Percentiles rank a stretch among this genome's conserved stretches.
These are phyloP conservation scores for Ecdyonurus torrentis DNA, from an alignment of 2,888 invertebrate genomes.

Conservation along the genomic window DNA sequence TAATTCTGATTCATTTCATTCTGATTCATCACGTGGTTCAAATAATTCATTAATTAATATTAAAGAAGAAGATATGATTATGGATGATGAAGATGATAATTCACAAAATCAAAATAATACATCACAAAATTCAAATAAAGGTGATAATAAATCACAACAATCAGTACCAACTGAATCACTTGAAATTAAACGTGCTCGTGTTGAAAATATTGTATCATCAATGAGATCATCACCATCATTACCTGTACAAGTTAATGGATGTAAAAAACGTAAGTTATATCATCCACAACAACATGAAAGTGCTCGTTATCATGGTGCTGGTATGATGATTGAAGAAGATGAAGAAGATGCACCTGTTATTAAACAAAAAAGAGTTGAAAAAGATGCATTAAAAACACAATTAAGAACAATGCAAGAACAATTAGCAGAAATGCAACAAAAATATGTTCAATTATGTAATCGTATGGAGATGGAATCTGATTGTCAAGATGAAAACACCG, in stretches of 20 bases:
- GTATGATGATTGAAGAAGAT: slow-evolving; percentile 8
- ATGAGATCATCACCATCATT: slow-evolving; percentile 74
- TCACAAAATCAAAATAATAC: not conserved
- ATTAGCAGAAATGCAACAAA: slow-evolving; percentile 78
- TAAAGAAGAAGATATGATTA: not conserved
- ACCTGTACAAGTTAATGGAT: slow-evolving; percentile 58
- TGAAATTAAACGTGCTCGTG: slow-evolving; percentile 80
- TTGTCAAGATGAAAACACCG: slow-evolving; percentile 44
- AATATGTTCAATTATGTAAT: slow-evolving; percentile 73
- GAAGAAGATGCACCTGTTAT: slow-evolving; percentile 48
- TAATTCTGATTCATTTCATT: not conserved
- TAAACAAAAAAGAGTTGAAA: slow-evolving; percentile 70
- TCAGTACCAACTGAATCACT: not conserved
- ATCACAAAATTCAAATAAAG: not conserved
- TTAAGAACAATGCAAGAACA: slow-evolving; percentile 77
- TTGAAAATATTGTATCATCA: slow-evolving; percentile 87
- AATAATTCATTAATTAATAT: not conserved
- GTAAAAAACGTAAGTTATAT: slow-evolving; percentile 89
- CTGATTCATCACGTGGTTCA: not conserved
- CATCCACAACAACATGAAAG: slow-evolving; percentile 87
- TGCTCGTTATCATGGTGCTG: slow-evolving; percentile 30
- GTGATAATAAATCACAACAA: not conserved
- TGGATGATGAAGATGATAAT: not conserved
- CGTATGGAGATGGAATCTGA: slow-evolving; percentile 63
- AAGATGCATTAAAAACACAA: slow-evolving; percentile 71